Evolutionary conservation across 1,140 invertebrate genomes (phyloP), one percentile per base, ranked within the genome.

Genomic region (Drosophila eugracilis): DNA sequence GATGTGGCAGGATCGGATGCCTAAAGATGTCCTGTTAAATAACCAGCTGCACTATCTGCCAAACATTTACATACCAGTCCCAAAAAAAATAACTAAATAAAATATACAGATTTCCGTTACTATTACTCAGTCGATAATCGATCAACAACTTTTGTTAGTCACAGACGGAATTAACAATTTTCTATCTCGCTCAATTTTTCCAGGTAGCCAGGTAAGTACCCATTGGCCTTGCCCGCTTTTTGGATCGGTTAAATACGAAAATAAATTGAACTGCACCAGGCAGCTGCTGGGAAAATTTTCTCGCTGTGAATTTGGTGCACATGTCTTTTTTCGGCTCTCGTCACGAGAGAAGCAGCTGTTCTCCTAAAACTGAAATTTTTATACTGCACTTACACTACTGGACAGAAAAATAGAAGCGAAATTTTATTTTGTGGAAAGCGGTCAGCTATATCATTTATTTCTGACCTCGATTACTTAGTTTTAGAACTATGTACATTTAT

Each of bases 241-340:
- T 39, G 45, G 75, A 53, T 78, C 49, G 59, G 62, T 69, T 32
- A 47, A 63, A 32, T 30, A 17, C 36, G 0, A 36, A 24, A 58
- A n/a, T 37, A 21, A 15, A 36, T 36, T 5, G 17, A 37, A 54
- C 10, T 58, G 39, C 44, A 30, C 12, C 14, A 58, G 53, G 58
- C 63, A 50, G 78, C 78, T 78, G 78, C 50, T 32, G 14, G 36
- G 19, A 19, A 24, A 21, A 65, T 49, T 75, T 52, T 65, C 75
- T 83, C 30, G 44, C 50, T 54, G 24, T 74, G 60, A 36, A 47
- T 55, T 42, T 28, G 52, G 52, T 62, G 45, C 53, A 48, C 52
- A 78, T 59, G 42, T 36, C 37, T 26, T 7, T 32, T 49, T 55
- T 67, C 24, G 32, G 48, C 57, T 24, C 34, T 54, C 50, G 22